Evolutionary conservation across 2,888 invertebrate species (phyloP).

Genomic region (Clunio marinus): DNA sequence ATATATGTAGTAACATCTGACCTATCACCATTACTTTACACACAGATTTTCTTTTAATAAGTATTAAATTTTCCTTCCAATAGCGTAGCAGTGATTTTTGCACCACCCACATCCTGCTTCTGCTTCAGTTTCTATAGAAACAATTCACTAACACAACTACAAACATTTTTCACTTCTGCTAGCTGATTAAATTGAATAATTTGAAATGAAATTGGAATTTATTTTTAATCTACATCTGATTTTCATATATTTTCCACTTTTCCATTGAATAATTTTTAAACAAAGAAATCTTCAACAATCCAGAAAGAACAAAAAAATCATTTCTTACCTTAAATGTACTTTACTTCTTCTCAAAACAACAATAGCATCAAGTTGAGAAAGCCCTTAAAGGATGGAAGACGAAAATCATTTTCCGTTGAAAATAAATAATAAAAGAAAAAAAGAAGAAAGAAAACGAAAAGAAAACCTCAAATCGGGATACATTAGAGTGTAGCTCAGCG

Average conservation of each 20-base stretch:
- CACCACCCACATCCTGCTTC: constrained; percentile 37
- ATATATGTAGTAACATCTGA: not conserved
- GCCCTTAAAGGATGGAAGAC: constrained; percentile 10
- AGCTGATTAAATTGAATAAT: not conserved
- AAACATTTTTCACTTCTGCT: not conserved
- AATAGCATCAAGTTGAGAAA: not conserved
- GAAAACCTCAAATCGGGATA: constrained; percentile 31
- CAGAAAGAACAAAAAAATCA: not conserved
- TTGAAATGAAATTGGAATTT: constrained; percentile 25
- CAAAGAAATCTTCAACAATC: not conserved
- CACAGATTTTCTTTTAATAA: not conserved
- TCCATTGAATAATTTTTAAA: not conserved
- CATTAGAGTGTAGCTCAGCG: not conserved
- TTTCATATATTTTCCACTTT: constrained; percentile 30
- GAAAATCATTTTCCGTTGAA: too few species aligned
- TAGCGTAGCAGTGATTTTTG: constrained; percentile 16
- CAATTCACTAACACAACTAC: constrained; percentile 7
- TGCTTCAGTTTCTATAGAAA: not conserved
- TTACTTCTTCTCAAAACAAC: not conserved
- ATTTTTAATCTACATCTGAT: constrained; percentile 39
- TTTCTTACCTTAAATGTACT: too few species aligned
- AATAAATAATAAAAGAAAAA: constrained; percentile 27
- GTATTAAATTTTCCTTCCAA: constrained; percentile 26
- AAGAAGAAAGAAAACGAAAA: constrained; percentile 6
- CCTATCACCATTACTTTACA: not conserved